Base-by-base conservation (phyloP, 1,140 invertebrate genomes). In the Pogonus chalceus region DNA sequence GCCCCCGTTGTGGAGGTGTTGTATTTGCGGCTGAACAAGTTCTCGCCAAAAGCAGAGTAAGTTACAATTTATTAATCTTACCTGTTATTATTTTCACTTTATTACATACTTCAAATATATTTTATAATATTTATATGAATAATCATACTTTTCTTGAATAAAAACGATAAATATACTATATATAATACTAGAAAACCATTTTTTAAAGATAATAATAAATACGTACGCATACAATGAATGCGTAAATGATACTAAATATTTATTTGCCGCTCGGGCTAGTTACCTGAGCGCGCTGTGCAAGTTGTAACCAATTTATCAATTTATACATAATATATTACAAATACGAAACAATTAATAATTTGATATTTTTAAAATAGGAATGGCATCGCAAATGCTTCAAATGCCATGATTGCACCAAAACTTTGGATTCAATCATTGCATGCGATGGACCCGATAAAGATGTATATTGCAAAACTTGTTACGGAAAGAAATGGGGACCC, bases 351-450 rank as follows among this genome's bases (percentile, higher is more conserved):
- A 3, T 12, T 43, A n/a, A 2, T 51, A 35, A 18, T 9, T 16
- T 26, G 31, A 16, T 52, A 21, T 39, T 20, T 20, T 39, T 52
- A 20, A 52, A 58, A 55, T 81, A 90, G 65, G 92, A 93, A 73
- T 98, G 92, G 92, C 95, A 90, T 78, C 84, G 95, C 76, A 97
- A 97, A 73, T 98, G 95, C 76, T 97, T 95, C 79, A 98, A 96
- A 71, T 98, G 95, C 72, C 84, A 79, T 69, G 88, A 91, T 61
- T 98, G 95, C 72, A 87, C 83, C 61, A 92, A 92, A 65, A 90
- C 87, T 20, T 76, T 96, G 49, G 92, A 96, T 67, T 96, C 92
- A 18, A 92, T 92, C 65, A 90, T 90, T 60, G 92, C 91, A 59
- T 92, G 91, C 67, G 90, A 92, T 66, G 91, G 91, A 22, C 89